A percentile compares a stretch with the other conserved stretches of the same genome.
Evolutionary conservation across 2,888 invertebrate species (phyloP).

Genomic region (Thecocarcelia acutangulata): DNA sequence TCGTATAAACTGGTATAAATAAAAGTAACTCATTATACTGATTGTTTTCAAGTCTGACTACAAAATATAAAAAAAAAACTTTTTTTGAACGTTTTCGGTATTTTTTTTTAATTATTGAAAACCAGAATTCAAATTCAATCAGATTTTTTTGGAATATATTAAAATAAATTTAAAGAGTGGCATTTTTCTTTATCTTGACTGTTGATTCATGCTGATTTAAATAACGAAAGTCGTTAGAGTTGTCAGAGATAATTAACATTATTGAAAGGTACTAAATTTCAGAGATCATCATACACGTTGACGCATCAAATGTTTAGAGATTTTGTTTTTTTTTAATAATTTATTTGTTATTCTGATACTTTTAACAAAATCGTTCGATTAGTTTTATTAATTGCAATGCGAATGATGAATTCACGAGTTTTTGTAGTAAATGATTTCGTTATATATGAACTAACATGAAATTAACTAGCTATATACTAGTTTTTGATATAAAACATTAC

Average conservation of each 20-base stretch:
- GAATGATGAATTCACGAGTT: too few relatives aligned
- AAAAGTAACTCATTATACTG: too few relatives aligned
- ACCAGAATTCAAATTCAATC: slow-evolving; percentile 48
- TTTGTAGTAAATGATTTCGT: too few relatives aligned
- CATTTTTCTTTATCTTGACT: neutral
- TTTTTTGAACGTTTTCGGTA: neutral
- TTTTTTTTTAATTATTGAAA: slow-evolving; percentile 3
- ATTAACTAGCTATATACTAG: too few relatives aligned
- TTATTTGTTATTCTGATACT: too few relatives aligned
- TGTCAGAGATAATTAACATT: neutral
- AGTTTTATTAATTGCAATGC: too few relatives aligned
- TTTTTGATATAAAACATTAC: too few relatives aligned
- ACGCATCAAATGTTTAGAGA: too few relatives aligned
- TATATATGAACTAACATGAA: too few relatives aligned
- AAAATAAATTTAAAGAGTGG: slow-evolving; percentile 16
- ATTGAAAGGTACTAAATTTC: neutral
- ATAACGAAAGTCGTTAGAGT: slow-evolving; percentile 14
- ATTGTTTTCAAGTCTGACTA: too few relatives aligned
- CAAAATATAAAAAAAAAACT: neutral
- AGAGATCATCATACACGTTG: neutral
- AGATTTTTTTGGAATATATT: slow-evolving; percentile 19
- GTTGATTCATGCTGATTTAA: slow-evolving; percentile 9
- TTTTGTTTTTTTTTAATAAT: too few relatives aligned
- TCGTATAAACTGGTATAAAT: neutral
- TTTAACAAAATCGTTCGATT: too few relatives aligned